phyloP scores from a whole-genome alignment of 2,113 vertebrate species.

The Pseudopipra pipra region DNA sequence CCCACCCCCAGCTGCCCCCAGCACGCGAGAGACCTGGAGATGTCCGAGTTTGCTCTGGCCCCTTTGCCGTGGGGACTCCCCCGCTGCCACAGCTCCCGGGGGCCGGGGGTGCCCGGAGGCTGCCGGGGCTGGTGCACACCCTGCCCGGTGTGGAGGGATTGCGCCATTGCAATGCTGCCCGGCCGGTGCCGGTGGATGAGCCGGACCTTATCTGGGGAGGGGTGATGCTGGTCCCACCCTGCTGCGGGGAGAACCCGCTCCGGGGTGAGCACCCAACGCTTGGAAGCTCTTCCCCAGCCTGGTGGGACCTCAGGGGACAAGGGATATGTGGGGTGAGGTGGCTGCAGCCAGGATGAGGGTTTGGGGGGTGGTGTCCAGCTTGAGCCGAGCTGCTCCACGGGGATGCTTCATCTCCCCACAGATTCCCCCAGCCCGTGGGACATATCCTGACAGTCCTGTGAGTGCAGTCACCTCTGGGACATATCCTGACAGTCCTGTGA shows the following conservation, averaged over 20 bases:
- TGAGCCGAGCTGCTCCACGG: rapidly evolving
- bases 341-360: neutral
- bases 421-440: neutral
- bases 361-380: neutral
- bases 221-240: neutral
- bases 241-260: rapidly evolving
- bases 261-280: neutral
- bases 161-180: neutral
- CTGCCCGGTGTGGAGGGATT: neutral
- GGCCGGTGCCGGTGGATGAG: neutral
- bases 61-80: neutral
- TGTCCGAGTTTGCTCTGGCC: neutral
- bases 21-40: rapidly evolving
- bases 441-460: rapidly evolving
- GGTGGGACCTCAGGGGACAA: neutral
- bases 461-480: neutral
- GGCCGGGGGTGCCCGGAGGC: neutral
- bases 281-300: neutral
- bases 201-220: neutral
- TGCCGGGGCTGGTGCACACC: rapidly evolving
- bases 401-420: neutral
- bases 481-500: neutral
- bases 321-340: neutral
- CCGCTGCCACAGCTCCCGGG: neutral
- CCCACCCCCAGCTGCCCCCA: neutral